phyloP scores from a whole-genome alignment of 2,113 vertebrate genomes.

The Bos indicus region DNA sequence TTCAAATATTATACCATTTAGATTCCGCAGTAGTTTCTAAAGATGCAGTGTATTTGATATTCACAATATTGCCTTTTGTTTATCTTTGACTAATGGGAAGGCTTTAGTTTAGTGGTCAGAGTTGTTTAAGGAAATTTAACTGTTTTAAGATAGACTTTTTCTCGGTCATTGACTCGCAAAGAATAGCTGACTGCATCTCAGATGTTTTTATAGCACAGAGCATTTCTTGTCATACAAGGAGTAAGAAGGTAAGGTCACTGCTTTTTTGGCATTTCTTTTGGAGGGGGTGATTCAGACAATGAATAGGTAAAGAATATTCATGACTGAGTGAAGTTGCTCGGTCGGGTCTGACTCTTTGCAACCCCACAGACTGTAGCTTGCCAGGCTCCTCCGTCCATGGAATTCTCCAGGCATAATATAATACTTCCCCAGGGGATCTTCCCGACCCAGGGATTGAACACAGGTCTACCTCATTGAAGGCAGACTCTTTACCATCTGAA shows the following conservation, averaged over 20 bases:
- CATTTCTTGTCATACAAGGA: background rate
- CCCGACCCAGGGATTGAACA: background rate
- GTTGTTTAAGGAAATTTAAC: background rate
- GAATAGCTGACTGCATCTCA: background rate
- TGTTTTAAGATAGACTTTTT: background rate
- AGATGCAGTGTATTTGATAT: background rate
- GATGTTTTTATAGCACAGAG: background rate
- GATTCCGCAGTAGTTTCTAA: background rate
- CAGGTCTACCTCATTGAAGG: background rate
- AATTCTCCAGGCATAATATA: background rate
- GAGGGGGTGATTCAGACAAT: background rate
- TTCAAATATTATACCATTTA: background rate
- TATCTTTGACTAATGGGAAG: background rate
- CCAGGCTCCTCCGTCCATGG: background rate
- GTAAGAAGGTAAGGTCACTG: background rate
- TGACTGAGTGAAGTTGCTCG: background rate
- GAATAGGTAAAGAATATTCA: background rate
- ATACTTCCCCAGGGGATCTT: background rate
- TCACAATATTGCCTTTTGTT: constrained; percentile 12
- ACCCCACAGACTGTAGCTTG: background rate
- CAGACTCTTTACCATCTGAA: no score
- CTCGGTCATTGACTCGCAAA: background rate
- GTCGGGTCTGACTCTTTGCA: background rate
- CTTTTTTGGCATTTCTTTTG: background rate
- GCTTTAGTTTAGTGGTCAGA: background rate